These are phyloP conservation scores for Propithecus deckenii DNA, from an alignment of 2,797 vertebrate species.

Conservation along the genomic window DNA sequence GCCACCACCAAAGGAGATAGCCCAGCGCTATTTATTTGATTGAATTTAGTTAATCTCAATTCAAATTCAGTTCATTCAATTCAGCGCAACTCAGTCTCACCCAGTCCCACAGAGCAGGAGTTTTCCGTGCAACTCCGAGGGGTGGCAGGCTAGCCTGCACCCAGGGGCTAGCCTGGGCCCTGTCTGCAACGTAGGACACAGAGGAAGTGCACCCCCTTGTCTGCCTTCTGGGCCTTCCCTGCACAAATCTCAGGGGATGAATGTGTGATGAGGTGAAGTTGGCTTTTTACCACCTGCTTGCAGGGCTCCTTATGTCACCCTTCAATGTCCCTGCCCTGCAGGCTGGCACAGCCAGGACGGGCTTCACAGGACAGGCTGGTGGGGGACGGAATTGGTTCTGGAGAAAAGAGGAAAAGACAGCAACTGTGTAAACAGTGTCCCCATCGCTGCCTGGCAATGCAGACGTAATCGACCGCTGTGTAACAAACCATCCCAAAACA, in stretches of 20 bases:
- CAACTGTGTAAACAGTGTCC: accelerated
- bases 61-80: background rate
- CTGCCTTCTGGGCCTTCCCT: background rate
- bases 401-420: background rate
- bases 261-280: accelerated
- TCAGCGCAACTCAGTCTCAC: background rate
- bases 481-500: background rate
- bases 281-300: background rate
- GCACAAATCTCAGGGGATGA: too few species aligned
- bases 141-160: background rate
- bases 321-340: background rate
- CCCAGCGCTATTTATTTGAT: background rate
- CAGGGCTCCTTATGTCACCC: background rate
- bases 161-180: background rate
- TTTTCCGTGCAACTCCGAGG: background rate
- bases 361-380: background rate
- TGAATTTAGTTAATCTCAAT: background rate
- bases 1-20: background rate
- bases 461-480: accelerated
- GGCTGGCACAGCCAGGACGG: accelerated
- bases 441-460: accelerated
- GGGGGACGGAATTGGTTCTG: background rate
- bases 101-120: background rate
- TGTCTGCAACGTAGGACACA: background rate
- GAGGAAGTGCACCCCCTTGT: background rate